Evolutionary conservation across 2,888 invertebrate genomes (phyloP).

Genomic region (Lottia scabra): DNA sequence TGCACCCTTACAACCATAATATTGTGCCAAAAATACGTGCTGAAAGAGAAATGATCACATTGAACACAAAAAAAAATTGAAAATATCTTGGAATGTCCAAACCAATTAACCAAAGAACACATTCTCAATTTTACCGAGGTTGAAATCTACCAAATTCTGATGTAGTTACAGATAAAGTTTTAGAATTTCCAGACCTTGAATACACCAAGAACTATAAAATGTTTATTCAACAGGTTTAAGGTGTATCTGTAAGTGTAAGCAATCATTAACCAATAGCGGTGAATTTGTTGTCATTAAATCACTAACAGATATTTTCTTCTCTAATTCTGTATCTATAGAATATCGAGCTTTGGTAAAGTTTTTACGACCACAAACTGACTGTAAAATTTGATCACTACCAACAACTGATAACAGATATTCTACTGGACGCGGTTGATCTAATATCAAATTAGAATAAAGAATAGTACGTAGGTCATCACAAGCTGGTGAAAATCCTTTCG

Average conservation of each 20-base stretch:
- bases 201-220: no score
- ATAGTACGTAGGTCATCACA: conserved; percentile 62
- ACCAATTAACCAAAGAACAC: no score
- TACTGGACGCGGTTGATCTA: conserved; percentile 66
- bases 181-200: no score
- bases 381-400: conserved; percentile 65
- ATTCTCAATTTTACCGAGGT: no score
- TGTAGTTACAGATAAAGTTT: no score
- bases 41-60: no score
- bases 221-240: conserved; percentile 58
- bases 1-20: no score
- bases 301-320: conserved; percentile 65
- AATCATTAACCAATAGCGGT: conserved; percentile 55
- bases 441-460: conserved; percentile 63
- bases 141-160: no score
- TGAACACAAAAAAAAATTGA: no score
- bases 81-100: no score
- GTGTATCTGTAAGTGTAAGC: conserved; percentile 57
- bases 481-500: conserved; percentile 60
- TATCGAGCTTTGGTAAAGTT: conserved; percentile 70
- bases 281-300: conserved; percentile 54
- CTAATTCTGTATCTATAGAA: conserved; percentile 68
- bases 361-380: conserved; percentile 67
- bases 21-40: no score
- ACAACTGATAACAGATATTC: conserved; percentile 67